Percentiles rank a stretch among this genome's conserved stretches.
phyloP scores from a whole-genome alignment of 2,113 vertebrate species.

The Rattus rattus region DNA sequence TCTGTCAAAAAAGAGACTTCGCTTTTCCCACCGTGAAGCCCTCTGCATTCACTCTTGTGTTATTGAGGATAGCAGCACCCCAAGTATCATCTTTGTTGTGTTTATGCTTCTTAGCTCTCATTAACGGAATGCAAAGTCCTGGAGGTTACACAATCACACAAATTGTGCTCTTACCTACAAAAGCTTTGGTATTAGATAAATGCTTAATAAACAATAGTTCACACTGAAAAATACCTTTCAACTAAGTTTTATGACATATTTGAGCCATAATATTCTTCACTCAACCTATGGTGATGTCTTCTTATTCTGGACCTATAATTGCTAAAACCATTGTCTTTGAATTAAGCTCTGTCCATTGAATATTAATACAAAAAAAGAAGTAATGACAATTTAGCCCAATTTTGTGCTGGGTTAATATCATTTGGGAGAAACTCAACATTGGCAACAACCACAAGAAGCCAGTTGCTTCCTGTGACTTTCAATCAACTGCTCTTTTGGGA shows the following conservation, averaged over 20 bases:
- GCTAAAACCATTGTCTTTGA: background rate
- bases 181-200: background rate
- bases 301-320: background rate
- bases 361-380: constrained; percentile 32
- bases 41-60: background rate
- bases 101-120: background rate
- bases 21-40: background rate
- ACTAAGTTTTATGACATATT: background rate
- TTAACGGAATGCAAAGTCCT: background rate
- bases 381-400: background rate
- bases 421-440: background rate
- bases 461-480: background rate
- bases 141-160: background rate
- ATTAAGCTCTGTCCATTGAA: background rate
- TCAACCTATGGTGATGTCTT: background rate
- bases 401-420: constrained; percentile 27
- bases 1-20: background rate
- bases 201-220: background rate
- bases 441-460: background rate
- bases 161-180: background rate
- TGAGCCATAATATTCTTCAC: background rate
- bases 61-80: background rate
- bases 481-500: background rate
- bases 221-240: constrained; percentile 3
- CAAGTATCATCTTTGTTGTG: background rate